Percentiles rank a stretch among this genome's conserved stretches.
Evolutionary conservation across 2,797 vertebrate genomes (phyloP).

Genomic region (Pterois miles): DNA sequence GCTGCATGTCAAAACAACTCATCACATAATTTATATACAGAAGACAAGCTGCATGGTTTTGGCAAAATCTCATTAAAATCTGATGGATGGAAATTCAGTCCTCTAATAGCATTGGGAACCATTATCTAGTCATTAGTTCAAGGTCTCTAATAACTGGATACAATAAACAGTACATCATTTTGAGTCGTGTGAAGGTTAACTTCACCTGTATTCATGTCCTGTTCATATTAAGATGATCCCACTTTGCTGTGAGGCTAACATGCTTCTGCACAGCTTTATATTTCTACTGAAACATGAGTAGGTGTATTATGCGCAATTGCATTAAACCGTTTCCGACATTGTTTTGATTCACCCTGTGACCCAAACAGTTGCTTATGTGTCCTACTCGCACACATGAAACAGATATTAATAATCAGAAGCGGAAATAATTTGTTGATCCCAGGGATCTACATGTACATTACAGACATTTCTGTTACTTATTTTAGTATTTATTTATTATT

Average conservation of each 20-base stretch:
- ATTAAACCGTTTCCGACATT: too few species aligned
- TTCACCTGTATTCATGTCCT: background rate
- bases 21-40: slow-evolving; percentile 21
- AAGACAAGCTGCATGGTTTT: slow-evolving; percentile 20
- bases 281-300: background rate
- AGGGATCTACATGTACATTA: too few species aligned
- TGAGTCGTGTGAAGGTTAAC: background rate
- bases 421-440: too few species aligned
- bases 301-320: too few species aligned
- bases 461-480: fast-evolving
- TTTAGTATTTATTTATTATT: too few species aligned
- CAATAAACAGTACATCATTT: slow-evolving; percentile 6
- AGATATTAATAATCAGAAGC: too few species aligned
- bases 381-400: fast-evolving
- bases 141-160: slow-evolving; percentile 4
- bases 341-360: too few species aligned
- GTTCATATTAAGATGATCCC: slow-evolving; percentile 4
- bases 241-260: background rate
- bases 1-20: slow-evolving; percentile 45
- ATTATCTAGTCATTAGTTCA: slow-evolving; percentile 21
- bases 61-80: slow-evolving; percentile 39
- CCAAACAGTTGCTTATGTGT: too few species aligned
- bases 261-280: background rate
- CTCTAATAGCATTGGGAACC: background rate
- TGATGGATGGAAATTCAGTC: slow-evolving; percentile 16